Base-by-base conservation (phyloP, 2,113 vertebrate genomes). In the Coryphaenoides rupestris region DNA sequence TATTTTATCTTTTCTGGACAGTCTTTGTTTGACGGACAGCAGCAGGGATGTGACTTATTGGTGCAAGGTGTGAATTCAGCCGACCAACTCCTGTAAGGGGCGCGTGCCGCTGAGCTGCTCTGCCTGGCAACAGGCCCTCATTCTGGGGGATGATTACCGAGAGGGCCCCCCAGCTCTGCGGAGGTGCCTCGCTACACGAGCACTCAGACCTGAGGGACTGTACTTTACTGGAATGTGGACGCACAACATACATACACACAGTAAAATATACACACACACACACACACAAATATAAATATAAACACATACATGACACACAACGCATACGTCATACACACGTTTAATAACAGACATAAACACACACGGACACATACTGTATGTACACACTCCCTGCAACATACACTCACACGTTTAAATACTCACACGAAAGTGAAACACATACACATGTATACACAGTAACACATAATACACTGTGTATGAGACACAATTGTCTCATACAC, bases 121-220 rank as follows among this genome's bases (percentile, higher is more conserved):
- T 87, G 87, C 85, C 85, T 72, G 73, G 79, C 72, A 86, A 87
- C 85, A 78, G 72, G 76, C 80, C 33, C 33, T 40, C 2, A 73
- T 87, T 87, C 76, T 78, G 75, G 77, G 76, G 79, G 75, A 21
- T 82, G 84, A 84, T 86, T 87, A 87, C 59, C 62, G 55, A 19
- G 55, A 54, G 55, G 55, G 33, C 7, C 33, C 33, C 33, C 33
- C 13, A 12, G 33, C 33, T 40, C 33, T 22, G 64, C 60, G 13
- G 52, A 16, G 63, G 68, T 69, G 70, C 69, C 77, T 12, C 33
- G 33, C 33, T 40, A 40, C 33, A 5, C 33, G 2, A 9, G 33
- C 55, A 15, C 55, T 24, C 52, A 75, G 73, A 72, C 77, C 77
- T 57, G 65, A 71, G 83, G 84, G 83, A 85, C 78, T 83, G 79